A percentile compares a stretch with the other conserved stretches of the same genome.
phyloP scores from a whole-genome alignment of 2,888 invertebrate species.

The Plemyria rubiginata region DNA sequence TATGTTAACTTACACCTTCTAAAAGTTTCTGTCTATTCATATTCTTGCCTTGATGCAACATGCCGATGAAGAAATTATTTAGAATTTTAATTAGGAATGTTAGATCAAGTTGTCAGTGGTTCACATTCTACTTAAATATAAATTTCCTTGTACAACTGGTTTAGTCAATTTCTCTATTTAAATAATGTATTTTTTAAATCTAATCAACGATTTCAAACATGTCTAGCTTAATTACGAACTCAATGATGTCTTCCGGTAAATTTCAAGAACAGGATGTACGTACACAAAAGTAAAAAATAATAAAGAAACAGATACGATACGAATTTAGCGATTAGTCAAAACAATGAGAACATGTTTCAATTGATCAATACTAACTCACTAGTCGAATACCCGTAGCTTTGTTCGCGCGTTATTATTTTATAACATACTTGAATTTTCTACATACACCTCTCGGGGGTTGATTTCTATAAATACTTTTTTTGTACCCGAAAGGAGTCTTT shows the following conservation, averaged over 20 bases:
- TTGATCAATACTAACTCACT: background rate
- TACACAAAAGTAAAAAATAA: too few relatives aligned
- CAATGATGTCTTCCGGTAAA: too few relatives aligned
- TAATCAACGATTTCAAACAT: background rate
- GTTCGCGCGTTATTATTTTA: background rate
- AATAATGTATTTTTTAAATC: background rate
- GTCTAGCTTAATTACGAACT: too few relatives aligned
- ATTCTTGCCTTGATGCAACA: constrained; percentile 15
- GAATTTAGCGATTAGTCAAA: too few relatives aligned
- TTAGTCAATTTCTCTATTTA: constrained; percentile 5
- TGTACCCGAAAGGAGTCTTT: background rate
- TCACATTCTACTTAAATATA: constrained; percentile 15
- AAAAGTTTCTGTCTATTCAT: constrained; percentile 20
- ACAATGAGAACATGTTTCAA: too few relatives aligned
- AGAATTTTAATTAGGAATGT: constrained; percentile 26
- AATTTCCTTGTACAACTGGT: constrained; percentile 9
- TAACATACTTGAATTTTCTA: background rate
- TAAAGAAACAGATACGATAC: too few relatives aligned
- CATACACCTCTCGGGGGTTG: background rate
- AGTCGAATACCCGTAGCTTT: background rate
- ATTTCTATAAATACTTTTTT: background rate
- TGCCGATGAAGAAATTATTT: constrained; percentile 29
- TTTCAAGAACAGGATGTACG: too few relatives aligned
- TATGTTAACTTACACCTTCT: constrained; percentile 14
- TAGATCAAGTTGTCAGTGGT: constrained; percentile 9